These are phyloP conservation scores for Lordiphosa fenestrarum DNA, from an alignment of 2,888 invertebrate species.

Conservation along the genomic window DNA sequence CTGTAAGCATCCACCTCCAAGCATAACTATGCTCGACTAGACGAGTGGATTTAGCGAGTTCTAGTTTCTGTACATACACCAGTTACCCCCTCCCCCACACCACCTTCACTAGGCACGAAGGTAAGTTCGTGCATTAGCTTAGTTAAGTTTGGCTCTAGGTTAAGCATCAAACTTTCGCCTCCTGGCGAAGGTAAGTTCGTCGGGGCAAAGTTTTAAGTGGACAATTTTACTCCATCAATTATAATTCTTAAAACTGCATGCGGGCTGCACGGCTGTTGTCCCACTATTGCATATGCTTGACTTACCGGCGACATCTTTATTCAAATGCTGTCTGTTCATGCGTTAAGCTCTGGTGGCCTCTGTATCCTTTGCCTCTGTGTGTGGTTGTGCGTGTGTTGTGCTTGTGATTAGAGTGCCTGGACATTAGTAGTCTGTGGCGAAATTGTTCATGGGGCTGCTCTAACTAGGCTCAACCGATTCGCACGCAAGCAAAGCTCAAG, in stretches of 20 bases:
- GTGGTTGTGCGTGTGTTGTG: neutral
- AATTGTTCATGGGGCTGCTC: conserved; percentile 30
- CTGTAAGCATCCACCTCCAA: conserved; percentile 31
- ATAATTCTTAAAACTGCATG: conserved; percentile 29
- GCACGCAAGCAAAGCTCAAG: neutral
- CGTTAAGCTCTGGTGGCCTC: conserved; percentile 9
- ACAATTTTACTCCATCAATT: conserved; percentile 39
- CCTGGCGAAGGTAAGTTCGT: conserved; percentile 70
- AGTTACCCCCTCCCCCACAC: neutral
- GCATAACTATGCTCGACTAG: conserved; percentile 64
- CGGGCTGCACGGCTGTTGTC: conserved; percentile 39
- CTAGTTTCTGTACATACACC: conserved; percentile 60
- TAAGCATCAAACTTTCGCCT: conserved; percentile 48
- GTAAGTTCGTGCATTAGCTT: conserved; percentile 66
- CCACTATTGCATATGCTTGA: conserved; percentile 58
- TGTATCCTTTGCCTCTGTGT: conserved; percentile 18
- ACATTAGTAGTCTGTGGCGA: conserved; percentile 54
- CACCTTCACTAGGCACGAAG: conserved; percentile 55
- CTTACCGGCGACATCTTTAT: conserved; percentile 71
- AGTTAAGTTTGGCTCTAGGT: conserved; percentile 36
- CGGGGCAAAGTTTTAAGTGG: conserved; percentile 62
- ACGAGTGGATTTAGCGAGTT: conserved; percentile 48
- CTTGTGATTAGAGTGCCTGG: conserved; percentile 1
- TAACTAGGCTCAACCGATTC: conserved; percentile 5
- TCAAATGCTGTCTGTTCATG: conserved; percentile 57